Evolutionary conservation across 2,888 invertebrate genomes (phyloP), one percentile per base, ranked within the genome.

Genomic region (Leucoma salicis): DNA sequence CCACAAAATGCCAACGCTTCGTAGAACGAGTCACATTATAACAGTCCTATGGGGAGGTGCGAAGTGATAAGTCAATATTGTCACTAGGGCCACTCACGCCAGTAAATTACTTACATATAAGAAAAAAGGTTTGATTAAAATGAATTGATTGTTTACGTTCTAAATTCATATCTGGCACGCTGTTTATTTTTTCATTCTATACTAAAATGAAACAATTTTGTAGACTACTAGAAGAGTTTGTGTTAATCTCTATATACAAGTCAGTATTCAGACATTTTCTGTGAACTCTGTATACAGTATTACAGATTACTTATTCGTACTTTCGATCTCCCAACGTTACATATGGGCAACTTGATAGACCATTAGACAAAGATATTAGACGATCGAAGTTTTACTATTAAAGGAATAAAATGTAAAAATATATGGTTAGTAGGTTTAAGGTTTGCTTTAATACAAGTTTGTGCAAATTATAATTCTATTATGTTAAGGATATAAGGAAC

Each of bases 21-120:
- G 72, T 74, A 77, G 82, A 82, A 86, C 80, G 78, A 79, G 76
- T 70, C 66, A 67, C 66, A 58, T 60, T 66, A 68, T 74, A 72
- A 70, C 68, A 65, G 65, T 63, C 63, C 62, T 63, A 64, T 67
- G 58, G 63, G 62, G 64, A 84, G 82, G 84, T 85, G 86, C 78
- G 63, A 87, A 87, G 84, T 83, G 79, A 69, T 80, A 51, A 61
- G 83, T 80, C 76, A 84, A 86, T 70, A 84, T 61, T 66, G 65
- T 71, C 64, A 57, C 60, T 62, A 55, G 63, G 55, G 67, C 68
- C 70, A 72, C 77, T 73, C 72, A 70, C 74, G 68, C 77, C 63
- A 61, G 60, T 71, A 72, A 73, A 74, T 74, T 71, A 77, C 72
- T 69, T 66, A 70, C 63, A 63, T 56, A 64, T 69, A 64, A 65